Evolutionary conservation across 2,797 vertebrate species (phyloP).

Genomic region (Anguilla marmorata): DNA sequence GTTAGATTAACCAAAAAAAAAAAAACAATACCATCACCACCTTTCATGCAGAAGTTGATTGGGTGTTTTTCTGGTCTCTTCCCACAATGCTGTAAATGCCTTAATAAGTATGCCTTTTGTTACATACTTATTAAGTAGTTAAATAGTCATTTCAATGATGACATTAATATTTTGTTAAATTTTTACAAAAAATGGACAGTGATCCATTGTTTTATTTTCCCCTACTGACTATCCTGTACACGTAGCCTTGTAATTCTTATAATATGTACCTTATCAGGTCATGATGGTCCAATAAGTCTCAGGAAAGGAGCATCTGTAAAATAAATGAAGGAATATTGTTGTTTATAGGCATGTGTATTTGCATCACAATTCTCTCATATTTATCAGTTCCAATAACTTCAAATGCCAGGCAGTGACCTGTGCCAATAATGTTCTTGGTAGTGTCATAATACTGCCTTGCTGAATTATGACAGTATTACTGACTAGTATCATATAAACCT

Average conservation of each 20-base stretch:
- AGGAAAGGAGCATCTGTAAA: not conserved
- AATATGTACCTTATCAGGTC: not conserved
- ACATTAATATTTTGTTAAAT: not conserved
- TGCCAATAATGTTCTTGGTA: not conserved
- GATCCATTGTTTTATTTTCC: not conserved
- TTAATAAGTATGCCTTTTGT: too few species aligned
- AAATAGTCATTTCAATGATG: not conserved
- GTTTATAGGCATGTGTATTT: not conserved
- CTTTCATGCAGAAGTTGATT: too few species aligned
- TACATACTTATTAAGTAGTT: too few species aligned
- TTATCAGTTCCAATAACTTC: not conserved
- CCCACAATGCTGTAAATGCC: too few species aligned
- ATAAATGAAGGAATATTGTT: not conserved
- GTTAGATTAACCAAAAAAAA: too few species aligned
- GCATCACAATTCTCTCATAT: not conserved
- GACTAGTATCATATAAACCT: not conserved
- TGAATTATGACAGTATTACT: not conserved
- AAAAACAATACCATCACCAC: too few species aligned
- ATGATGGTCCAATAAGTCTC: not conserved
- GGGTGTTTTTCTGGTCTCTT: too few species aligned
- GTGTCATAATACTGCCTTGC: not conserved
- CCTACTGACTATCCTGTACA: not conserved
- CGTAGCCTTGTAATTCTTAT: not conserved
- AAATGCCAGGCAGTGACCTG: not conserved
- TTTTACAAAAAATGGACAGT: not conserved